Evolutionary conservation across 1,140 invertebrate species (phyloP).

Genomic region (Hestina assimilis): DNA sequence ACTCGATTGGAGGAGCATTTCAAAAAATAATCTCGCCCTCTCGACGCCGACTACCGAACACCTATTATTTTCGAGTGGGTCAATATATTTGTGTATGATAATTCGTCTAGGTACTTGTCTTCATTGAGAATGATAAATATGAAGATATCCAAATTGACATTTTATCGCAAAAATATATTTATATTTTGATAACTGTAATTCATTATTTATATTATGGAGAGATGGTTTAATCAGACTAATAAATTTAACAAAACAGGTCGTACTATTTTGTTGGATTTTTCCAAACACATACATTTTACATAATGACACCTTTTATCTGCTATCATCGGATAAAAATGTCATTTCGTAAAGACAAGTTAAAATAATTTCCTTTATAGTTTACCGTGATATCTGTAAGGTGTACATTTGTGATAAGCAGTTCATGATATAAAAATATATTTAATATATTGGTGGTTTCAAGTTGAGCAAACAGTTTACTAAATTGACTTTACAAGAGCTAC

Average conservation of each 20-base stretch:
- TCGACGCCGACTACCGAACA: constrained; percentile 61
- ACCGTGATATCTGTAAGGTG: constrained; percentile 13
- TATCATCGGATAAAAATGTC: constrained; percentile 42
- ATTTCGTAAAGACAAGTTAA: constrained; percentile 31
- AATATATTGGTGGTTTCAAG: background rate
- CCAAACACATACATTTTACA: constrained; percentile 3
- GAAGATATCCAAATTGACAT: constrained; percentile 35
- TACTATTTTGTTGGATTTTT: background rate
- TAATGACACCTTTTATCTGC: constrained; percentile 16
- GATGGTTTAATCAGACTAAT: too few species aligned
- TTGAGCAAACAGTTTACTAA: background rate
- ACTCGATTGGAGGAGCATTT: constrained; percentile 75
- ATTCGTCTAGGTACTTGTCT: constrained; percentile 44
- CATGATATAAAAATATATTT: background rate
- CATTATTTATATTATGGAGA: too few species aligned
- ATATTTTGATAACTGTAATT: background rate
- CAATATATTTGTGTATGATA: constrained; percentile 61
- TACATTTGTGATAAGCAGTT: background rate
- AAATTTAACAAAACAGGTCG: background rate
- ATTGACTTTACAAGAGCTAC: constrained; percentile 3
- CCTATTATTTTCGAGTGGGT: constrained; percentile 71
- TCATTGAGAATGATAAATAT: constrained; percentile 36
- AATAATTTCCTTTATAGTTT: constrained; percentile 18
- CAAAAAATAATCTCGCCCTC: constrained; percentile 74
- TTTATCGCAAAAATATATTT: constrained; percentile 1